Base-by-base conservation (phyloP, 2,888 invertebrate species). In the Tetheella fluctuosa region DNA sequence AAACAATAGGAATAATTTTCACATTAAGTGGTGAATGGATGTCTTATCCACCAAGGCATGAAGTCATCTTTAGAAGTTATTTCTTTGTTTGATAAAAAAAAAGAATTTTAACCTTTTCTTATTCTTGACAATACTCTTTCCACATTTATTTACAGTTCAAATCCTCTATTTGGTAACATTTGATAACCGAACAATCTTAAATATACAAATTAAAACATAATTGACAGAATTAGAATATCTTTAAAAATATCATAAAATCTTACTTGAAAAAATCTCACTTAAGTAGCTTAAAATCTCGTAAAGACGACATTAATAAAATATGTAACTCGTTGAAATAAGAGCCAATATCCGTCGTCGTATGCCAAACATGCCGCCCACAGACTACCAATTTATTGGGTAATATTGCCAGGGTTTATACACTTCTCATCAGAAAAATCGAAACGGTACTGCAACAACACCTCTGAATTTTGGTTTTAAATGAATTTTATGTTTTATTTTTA, bases 111-210 rank as follows among this genome's bases (percentile, higher is more conserved):
- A 42, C 6, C 15, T 1, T 48, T 7, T 20, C 20, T 34, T 23
- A 12, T 34, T 34, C 37, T 34, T 17, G 34, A 42, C 13, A 34
- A 54, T 28, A 28, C 17, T 25, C 28, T 54, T 54, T 48, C 10
- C 17, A 48, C 20, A 48, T 20, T 23, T 68, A 76, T 74, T 68
- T 74, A 76, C 67, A 71, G 64, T 20, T 34, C 55, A 55, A 25
- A 34, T 34, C 20, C n/a, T 34, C 67, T 71, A 77, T 79, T 80
- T 80, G 79, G 79, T 80, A 79, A 76, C 76, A 67, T 72, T 67
- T 66, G 63, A 69, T 76, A 69, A 62, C 64, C 64, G 64, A 69
- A 68, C 62, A 56, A 70, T 61, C 60, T 39, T 64, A 62, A 48
- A 17, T 48, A n/a, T n/a, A 63, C 64, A 60, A 63, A 59, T 62